Base-by-base conservation (phyloP, 2,888 invertebrate genomes). In the Silvanus unidentatus region DNA sequence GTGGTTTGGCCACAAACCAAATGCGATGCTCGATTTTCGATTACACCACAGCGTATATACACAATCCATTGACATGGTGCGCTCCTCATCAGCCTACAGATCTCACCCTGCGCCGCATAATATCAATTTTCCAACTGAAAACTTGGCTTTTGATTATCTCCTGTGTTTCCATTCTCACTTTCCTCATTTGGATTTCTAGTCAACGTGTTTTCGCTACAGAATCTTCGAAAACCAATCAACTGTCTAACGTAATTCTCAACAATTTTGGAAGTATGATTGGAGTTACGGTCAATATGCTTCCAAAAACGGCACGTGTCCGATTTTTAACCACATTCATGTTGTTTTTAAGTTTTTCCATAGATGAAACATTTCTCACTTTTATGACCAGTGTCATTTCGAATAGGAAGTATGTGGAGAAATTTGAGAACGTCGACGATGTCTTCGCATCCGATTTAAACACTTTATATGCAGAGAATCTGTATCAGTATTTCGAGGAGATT, bases 41-140 rank as follows among this genome's bases (percentile, higher is more conserved):
- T 43, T 47, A 57, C 8, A 64, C 64, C 11, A 42, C 55, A 3
- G 58, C 66, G 1, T 68, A 68, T 46, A 50, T 60, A 13, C 62
- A 64, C 38, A 69, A 70, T 47, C 57, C 61, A 2, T 47, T 68
- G 2, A 52, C 62, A 0, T 68, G 66, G 63, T 66, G 69, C 30
- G 66, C 66, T 2, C 65, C 70, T 0, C 65, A 66, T 43, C 62
- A 22, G 3, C 22, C 22, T 5, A 22, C 8, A 22, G 8, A 22
- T 5, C 22, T 5, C 3, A 3, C 3, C 3, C 3, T 22, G 3
- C 3, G 8, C 8, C 22, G 8, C 8, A 5, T 22, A 8, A 22
- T 22, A 5, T 3, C 22, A 8, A 22, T 22, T 22, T 22, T 22
- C 8, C 4, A 22, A 5, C 8, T 3, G 22, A 22, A 22, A 22